These are phyloP conservation scores for Calephelis nemesis DNA, from an alignment of 1,140 invertebrate genomes.

Conservation along the genomic window DNA sequence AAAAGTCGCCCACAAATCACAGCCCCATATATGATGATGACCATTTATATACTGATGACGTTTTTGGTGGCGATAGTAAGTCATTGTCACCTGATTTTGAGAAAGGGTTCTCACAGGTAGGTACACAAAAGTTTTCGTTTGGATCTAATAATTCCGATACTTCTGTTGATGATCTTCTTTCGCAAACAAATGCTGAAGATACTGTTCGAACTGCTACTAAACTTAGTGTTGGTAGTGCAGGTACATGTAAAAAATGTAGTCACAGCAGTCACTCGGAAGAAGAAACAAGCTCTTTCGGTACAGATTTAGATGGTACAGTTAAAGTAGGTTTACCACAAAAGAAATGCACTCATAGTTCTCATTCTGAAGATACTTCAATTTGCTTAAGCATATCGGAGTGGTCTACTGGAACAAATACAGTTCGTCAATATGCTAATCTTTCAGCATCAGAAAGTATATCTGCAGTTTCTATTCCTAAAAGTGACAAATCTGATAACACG, in stretches of 20 bases:
- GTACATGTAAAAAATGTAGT: slow-evolving; percentile 81
- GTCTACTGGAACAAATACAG: slow-evolving; percentile 90
- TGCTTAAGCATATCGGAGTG: slow-evolving; percentile 90
- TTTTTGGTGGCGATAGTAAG: slow-evolving; percentile 81
- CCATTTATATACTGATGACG: slow-evolving; percentile 82
- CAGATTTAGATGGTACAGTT: slow-evolving; percentile 88
- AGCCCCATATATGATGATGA: slow-evolving; percentile 84
- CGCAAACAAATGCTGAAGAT: slow-evolving; percentile 73
- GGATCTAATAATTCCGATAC: slow-evolving; percentile 83
- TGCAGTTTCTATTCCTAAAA: slow-evolving; percentile 81
- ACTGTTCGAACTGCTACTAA: slow-evolving; percentile 62
- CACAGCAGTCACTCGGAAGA: slow-evolving; percentile 85
- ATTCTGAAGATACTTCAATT: slow-evolving; percentile 91
- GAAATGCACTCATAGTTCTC: slow-evolving; percentile 87
- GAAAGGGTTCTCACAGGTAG: slow-evolving; percentile 66
- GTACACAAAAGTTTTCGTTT: slow-evolving; percentile 79
- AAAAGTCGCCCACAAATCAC: slow-evolving; percentile 79
- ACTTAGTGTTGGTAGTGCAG: slow-evolving; percentile 62
- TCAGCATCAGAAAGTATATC: slow-evolving; percentile 82
- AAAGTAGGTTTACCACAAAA: slow-evolving; percentile 87
- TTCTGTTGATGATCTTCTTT: slow-evolving; percentile 81
- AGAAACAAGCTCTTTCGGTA: slow-evolving; percentile 83
- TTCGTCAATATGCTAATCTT: slow-evolving; percentile 86
- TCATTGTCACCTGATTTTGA: slow-evolving; percentile 80
- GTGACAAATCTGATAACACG: slow-evolving; percentile 81